Percentiles rank a stretch among this genome's conserved stretches.
phyloP scores from a whole-genome alignment of 2,113 vertebrate species.

The Camelus bactrianus region DNA sequence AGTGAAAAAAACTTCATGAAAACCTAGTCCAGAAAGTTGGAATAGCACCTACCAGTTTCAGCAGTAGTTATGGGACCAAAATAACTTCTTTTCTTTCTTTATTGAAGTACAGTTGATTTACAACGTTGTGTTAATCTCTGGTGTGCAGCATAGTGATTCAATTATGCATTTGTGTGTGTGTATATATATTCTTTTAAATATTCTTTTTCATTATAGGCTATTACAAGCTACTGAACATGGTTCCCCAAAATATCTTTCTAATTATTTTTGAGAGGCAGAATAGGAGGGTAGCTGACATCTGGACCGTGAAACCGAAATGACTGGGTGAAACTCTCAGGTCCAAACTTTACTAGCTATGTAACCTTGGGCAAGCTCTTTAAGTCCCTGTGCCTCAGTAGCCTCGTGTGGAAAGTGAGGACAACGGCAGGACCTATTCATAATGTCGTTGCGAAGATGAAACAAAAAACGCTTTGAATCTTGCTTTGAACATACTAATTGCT shows the following conservation, averaged over 20 bases:
- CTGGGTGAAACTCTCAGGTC: neutral
- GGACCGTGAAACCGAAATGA: neutral
- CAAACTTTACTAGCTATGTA: neutral
- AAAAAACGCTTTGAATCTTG: neutral
- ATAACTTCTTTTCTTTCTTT: neutral
- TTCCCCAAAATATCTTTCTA: neutral
- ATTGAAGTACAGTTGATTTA: too few species aligned
- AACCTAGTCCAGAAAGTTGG: neutral
- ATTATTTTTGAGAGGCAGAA: neutral
- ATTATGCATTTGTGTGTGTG: too few species aligned
- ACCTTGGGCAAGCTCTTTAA: neutral
- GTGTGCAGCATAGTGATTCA: too few species aligned
- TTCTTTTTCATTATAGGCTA: too few species aligned
- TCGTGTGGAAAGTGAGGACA: neutral
- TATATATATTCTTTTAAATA: too few species aligned
- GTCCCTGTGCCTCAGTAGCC: neutral
- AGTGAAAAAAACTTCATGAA: neutral
- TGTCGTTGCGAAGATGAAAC: neutral
- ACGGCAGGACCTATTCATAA: neutral
- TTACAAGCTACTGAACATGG: too few species aligned
- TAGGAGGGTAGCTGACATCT: neutral
- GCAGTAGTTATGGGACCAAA: neutral
- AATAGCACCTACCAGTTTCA: neutral
- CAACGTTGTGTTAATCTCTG: too few species aligned
- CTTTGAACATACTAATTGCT: neutral